These are phyloP conservation scores for Aphodius sticticus DNA, from an alignment of 2,888 invertebrate genomes.

Conservation along the genomic window DNA sequence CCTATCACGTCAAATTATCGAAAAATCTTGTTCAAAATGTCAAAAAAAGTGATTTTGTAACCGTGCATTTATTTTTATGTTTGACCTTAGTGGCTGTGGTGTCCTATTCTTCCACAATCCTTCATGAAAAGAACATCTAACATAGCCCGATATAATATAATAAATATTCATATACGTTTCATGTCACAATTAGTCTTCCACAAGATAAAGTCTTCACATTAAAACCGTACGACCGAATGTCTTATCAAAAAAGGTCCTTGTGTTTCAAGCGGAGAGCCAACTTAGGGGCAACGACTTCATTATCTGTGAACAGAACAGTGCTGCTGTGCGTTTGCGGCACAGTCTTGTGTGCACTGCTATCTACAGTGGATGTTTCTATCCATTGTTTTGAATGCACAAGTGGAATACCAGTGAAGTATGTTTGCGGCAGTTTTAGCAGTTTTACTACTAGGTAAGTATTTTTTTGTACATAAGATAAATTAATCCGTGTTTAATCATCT, in stretches of 20 bases:
- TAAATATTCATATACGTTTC: no score
- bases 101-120: neutral
- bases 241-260: neutral
- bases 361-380: conserved; percentile 31
- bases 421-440: conserved; percentile 29
- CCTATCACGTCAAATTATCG: no score
- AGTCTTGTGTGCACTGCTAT: conserved; percentile 28
- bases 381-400: conserved; percentile 19
- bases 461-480: neutral
- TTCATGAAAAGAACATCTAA: no score
- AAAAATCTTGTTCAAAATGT: no score
- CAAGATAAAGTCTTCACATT: no score
- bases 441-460: conserved; percentile 33
- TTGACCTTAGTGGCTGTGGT: conserved; percentile 4
- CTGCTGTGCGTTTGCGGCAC: conserved; percentile 24
- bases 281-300: conserved; percentile 38
- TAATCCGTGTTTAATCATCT: no score
- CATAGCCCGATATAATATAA: no score
- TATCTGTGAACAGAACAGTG: conserved; percentile 32
- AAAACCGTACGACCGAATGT: neutral
- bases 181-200: no score
- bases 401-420: conserved; percentile 22
- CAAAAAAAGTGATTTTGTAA: no score
- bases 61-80: no score
- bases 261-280: conserved; percentile 23